These are phyloP conservation scores for Epinotia nisella DNA, from an alignment of 2,888 invertebrate species.

Conservation along the genomic window DNA sequence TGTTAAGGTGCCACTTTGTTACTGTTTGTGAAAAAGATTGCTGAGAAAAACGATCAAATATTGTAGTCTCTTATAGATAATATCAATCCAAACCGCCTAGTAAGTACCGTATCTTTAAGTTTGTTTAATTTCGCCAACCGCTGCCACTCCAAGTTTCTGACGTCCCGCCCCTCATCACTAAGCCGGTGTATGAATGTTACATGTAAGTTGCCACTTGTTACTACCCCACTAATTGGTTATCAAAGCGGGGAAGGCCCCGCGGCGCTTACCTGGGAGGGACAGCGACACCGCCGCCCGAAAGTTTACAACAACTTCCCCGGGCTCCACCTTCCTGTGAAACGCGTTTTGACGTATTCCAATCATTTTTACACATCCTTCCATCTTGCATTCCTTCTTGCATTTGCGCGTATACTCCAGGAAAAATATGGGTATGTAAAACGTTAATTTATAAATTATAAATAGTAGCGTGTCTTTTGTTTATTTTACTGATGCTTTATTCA, in stretches of 20 bases:
- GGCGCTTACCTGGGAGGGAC: not conserved
- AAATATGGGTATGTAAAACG: too few relatives aligned
- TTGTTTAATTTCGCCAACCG: not conserved
- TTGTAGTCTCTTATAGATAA: too few relatives aligned
- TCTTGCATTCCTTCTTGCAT: too few relatives aligned
- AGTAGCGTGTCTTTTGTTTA: too few relatives aligned
- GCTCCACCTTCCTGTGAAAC: not conserved
- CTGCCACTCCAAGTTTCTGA: not conserved
- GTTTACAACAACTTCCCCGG: not conserved
- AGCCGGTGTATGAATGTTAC: conserved; percentile 5
- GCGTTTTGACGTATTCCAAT: not conserved
- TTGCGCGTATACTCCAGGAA: too few relatives aligned
- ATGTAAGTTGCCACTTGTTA: conserved; percentile 3
- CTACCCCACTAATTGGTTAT: conserved; percentile 5
- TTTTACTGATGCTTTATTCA: too few relatives aligned
- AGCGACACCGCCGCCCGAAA: not conserved
- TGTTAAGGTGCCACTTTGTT: not conserved
- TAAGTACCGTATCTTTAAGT: not conserved
- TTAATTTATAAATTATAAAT: too few relatives aligned
- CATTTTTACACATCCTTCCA: not conserved
- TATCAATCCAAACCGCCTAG: not conserved
- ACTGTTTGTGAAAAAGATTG: too few relatives aligned
- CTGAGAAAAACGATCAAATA: too few relatives aligned
- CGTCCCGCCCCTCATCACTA: not conserved
- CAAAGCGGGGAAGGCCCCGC: not conserved